These are phyloP conservation scores for Acanthosepion lycidas DNA, from an alignment of 2,888 invertebrate species.

Conservation along the genomic window DNA sequence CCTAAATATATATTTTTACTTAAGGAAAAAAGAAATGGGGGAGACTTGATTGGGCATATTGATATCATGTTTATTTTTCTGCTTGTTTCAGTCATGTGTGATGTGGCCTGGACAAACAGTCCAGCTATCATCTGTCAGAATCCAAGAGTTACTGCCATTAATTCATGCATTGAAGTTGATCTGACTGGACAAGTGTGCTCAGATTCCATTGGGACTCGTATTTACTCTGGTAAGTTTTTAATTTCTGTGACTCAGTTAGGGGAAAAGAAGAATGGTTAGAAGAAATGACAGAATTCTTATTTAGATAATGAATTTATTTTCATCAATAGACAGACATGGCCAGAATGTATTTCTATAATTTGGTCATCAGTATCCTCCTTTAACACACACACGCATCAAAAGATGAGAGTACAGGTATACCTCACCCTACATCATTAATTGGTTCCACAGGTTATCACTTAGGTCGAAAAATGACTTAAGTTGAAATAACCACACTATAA, in stretches of 20 bases:
- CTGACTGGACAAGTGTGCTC: constrained; percentile 93
- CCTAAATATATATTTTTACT: no score
- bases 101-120: constrained; percentile 91
- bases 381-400: no score
- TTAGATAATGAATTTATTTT: not conserved
- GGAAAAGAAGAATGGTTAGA: not conserved
- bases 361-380: no score
- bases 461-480: no score
- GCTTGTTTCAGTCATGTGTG: constrained; percentile 85
- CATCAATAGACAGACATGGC: not conserved
- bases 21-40: no score
- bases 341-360: no score
- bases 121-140: constrained; percentile 86
- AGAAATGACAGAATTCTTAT: not conserved
- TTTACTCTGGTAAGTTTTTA: constrained; percentile 79
- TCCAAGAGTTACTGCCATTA: constrained; percentile 95
- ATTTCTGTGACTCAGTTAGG: not conserved
- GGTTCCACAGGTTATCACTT: no score
- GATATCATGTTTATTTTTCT: constrained; percentile 1
- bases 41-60: not conserved
- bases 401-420: no score
- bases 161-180: constrained; percentile 95
- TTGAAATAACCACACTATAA: no score
- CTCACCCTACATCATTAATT: no score
- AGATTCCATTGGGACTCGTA: constrained; percentile 89